These are phyloP conservation scores for Archaeoteleia sp. DNA, from an alignment of 2,888 invertebrate species.

Conservation along the genomic window DNA sequence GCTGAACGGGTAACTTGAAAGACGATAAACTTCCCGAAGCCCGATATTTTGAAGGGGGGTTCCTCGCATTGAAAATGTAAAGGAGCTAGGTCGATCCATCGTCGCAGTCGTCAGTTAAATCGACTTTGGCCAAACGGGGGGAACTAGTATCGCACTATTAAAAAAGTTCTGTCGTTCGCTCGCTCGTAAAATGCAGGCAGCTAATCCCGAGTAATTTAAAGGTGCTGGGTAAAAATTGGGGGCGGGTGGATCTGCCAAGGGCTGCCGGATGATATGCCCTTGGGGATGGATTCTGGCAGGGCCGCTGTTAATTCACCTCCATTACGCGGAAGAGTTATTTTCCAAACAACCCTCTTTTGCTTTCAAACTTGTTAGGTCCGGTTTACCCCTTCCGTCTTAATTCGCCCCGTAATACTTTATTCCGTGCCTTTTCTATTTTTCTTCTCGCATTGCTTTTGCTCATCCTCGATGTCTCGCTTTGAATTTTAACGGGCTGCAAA, in stretches of 20 bases:
- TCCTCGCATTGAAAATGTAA: constrained; percentile 57
- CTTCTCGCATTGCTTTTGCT: constrained; percentile 31
- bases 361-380: constrained; percentile 12
- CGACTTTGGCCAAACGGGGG: background rate
- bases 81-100: constrained; percentile 12
- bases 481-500: constrained; percentile 46
- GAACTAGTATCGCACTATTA: constrained; percentile 57
- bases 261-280: constrained; percentile 10
- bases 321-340: constrained; percentile 64
- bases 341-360: constrained; percentile 42
- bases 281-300: constrained; percentile 17
- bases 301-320: constrained; percentile 61
- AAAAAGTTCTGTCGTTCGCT: constrained; percentile 61
- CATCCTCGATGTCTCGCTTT: constrained; percentile 18
- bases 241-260: constrained; percentile 20
- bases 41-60: constrained; percentile 8
- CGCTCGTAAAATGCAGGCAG: constrained; percentile 63
- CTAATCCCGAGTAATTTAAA: constrained; percentile 64
- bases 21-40: too few relatives aligned
- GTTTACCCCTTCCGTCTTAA: constrained; percentile 10
- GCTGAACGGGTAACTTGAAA: too few relatives aligned
- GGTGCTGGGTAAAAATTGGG: constrained; percentile 55
- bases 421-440: constrained; percentile 10
- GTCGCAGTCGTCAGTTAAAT: background rate
- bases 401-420: constrained; percentile 3